Percentiles rank a stretch among this genome's conserved stretches.
Conservation (phyloP, 2,797 vertebrate species). For the Benthosema pterotum region DNA sequence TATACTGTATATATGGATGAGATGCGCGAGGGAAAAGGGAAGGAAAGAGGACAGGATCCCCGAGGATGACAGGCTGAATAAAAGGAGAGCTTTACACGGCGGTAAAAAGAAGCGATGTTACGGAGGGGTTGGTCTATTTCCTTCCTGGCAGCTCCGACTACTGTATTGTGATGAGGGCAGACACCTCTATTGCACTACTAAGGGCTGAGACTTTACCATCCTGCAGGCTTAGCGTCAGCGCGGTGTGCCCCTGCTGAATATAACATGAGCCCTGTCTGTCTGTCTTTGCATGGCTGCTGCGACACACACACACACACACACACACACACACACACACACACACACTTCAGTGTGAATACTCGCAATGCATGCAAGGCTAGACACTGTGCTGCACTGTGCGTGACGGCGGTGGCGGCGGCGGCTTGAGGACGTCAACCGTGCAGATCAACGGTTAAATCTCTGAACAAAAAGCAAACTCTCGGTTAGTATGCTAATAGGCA, state of each 20-base stretch:
- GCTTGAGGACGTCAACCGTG: too few relatives aligned
- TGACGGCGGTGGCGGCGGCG: too few relatives aligned
- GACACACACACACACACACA: constrained; percentile 18
- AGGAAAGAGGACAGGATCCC: constrained; percentile 8
- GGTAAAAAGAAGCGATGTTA: constrained; percentile 40
- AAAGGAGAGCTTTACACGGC: background rate
- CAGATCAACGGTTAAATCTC: too few relatives aligned
- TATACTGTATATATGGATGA: constrained; percentile 26
- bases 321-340: background rate
- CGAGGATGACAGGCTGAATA: constrained; percentile 21
- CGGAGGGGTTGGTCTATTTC: constrained; percentile 48
- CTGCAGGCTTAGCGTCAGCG: constrained; percentile 33
- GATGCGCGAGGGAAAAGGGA: constrained; percentile 25
- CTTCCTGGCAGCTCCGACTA: constrained; percentile 39
- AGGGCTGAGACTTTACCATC: constrained; percentile 39
- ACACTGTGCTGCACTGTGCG: too few relatives aligned
- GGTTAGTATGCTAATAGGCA: too few relatives aligned
- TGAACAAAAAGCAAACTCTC: too few relatives aligned
- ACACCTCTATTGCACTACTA: constrained; percentile 56
- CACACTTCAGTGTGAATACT: background rate
- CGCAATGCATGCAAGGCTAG: too few relatives aligned
- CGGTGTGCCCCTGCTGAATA: constrained; percentile 76
- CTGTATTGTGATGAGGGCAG: constrained; percentile 62
- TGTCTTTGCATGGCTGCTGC: constrained; percentile 31
- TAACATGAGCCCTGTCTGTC: constrained; percentile 69